Percentiles rank a stretch among this genome's conserved stretches.
phyloP scores from a whole-genome alignment of 1,140 invertebrate genomes.

The Heliconius nattereri region DNA sequence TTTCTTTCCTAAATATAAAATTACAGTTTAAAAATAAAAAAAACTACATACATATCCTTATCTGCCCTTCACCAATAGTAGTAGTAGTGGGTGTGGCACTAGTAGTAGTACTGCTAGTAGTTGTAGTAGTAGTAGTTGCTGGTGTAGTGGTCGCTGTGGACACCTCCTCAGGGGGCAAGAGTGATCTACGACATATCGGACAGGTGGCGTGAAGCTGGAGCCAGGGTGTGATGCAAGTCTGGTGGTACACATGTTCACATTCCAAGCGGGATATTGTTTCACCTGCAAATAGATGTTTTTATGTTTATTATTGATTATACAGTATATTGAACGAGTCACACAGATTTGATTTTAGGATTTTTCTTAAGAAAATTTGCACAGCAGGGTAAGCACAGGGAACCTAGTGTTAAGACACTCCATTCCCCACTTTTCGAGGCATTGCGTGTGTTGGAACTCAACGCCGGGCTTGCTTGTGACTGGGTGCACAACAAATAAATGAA shows the following conservation, averaged over 20 bases:
- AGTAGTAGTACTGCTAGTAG: background rate
- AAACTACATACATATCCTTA: conserved; percentile 27
- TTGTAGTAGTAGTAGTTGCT: conserved; percentile 71
- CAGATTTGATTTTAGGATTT: no score
- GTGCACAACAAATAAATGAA: no score
- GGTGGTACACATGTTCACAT: conserved; percentile 96
- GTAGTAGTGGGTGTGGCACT: conserved; percentile 8
- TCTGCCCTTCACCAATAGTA: conserved; percentile 22
- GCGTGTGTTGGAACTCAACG: no score
- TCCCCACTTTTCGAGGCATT: no score
- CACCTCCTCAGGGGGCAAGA: conserved; percentile 58
- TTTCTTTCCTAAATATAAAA: no score
- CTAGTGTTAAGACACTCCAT: no score
- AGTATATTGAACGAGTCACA: no score
- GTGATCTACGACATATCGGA: conserved; percentile 94
- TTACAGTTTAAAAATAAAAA: no score
- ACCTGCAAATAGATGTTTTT: conserved; percentile 57
- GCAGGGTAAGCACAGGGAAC: no score
- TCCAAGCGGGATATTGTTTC: conserved; percentile 93
- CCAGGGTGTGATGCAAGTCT: conserved; percentile 96
- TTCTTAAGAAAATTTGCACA: no score
- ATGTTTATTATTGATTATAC: background rate
- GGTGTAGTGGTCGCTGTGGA: conserved; percentile 13
- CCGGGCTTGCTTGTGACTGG: no score
- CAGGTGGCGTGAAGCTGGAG: conserved; percentile 97